phyloP scores from a whole-genome alignment of 2,888 invertebrate species.

The Ferdinandea cuprea region DNA sequence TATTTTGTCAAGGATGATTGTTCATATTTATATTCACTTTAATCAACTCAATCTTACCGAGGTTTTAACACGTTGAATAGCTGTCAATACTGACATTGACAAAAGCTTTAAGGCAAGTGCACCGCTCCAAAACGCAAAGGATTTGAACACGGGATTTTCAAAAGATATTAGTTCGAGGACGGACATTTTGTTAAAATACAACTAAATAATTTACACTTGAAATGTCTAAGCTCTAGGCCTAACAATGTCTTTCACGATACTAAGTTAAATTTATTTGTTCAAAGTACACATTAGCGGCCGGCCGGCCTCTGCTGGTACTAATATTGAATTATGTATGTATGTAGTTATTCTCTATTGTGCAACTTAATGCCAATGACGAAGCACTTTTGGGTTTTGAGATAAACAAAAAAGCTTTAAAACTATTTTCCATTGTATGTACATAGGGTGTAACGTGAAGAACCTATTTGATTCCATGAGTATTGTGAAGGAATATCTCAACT shows the following conservation, averaged over 20 bases:
- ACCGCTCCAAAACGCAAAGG: conserved; percentile 82
- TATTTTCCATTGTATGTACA: too few species aligned
- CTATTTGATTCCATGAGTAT: neutral
- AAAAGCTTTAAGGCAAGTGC: conserved; percentile 83
- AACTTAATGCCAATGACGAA: conserved; percentile 2
- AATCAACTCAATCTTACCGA: conserved; percentile 81
- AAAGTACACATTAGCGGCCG: neutral
- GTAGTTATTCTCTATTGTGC: neutral
- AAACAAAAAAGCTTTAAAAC: neutral
- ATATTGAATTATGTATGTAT: neutral
- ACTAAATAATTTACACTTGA: too few species aligned
- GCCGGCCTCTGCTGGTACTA: neutral
- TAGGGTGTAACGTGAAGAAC: too few species aligned
- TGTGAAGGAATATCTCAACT: too few species aligned
- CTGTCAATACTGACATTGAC: conserved; percentile 82
- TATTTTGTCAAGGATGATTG: too few species aligned
- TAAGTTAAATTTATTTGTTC: neutral
- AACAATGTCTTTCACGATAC: conserved; percentile 12
- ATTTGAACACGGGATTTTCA: conserved; percentile 81
- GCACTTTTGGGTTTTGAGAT: conserved; percentile 2
- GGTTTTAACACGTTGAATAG: conserved; percentile 81
- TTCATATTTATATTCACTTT: too few species aligned
- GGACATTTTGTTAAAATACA: conserved; percentile 25
- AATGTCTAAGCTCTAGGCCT: too few species aligned
- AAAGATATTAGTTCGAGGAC: conserved; percentile 68